Evolutionary conservation across 2,113 vertebrate species (phyloP).

Genomic region (Chamaetylas fuelleborni): DNA sequence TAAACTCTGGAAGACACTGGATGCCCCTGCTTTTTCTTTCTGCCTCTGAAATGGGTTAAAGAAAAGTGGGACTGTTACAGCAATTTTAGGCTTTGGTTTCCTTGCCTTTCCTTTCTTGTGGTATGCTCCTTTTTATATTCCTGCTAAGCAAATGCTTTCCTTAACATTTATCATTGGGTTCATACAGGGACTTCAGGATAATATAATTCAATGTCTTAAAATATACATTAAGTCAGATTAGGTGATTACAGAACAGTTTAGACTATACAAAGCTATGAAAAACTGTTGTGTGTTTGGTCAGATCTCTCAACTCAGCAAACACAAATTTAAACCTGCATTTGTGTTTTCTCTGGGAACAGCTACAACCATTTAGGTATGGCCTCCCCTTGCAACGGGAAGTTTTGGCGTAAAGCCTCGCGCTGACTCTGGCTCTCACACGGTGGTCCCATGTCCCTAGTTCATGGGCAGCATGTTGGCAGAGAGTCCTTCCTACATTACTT

Average conservation of each 20-base stretch:
- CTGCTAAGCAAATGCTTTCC: background rate
- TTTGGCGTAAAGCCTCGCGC: accelerated
- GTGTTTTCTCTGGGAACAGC: background rate
- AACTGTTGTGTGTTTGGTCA: background rate
- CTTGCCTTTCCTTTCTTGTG: background rate
- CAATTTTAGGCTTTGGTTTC: background rate
- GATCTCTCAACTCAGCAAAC: background rate
- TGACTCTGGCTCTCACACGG: background rate
- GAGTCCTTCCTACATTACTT: background rate
- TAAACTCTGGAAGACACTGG: background rate
- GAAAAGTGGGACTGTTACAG: background rate
- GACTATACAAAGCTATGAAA: background rate
- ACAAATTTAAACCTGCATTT: background rate
- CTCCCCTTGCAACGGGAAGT: accelerated
- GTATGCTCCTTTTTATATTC: background rate
- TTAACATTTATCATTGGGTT: background rate
- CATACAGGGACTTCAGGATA: background rate
- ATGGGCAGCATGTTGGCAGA: background rate
- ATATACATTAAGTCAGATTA: background rate
- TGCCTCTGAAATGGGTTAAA: background rate
- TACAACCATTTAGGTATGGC: background rate
- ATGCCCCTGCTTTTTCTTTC: background rate
- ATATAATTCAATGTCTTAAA: background rate
- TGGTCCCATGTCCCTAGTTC: background rate
- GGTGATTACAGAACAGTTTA: background rate